Evolutionary conservation across 2,888 invertebrate genomes (phyloP).

Genomic region (Tetanocera ferruginea): DNA sequence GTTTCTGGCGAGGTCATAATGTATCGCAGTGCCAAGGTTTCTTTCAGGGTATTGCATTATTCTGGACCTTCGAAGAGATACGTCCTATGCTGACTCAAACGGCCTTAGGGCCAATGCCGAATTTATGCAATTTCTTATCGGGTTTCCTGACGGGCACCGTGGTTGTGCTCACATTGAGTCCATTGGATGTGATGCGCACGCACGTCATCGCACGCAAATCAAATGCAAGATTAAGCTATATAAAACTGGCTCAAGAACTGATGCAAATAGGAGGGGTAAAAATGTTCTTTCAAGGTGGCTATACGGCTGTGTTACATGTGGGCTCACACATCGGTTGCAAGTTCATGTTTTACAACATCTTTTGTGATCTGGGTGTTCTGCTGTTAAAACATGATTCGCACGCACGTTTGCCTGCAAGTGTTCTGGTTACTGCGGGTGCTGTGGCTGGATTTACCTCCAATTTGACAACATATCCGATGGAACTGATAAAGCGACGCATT

Average conservation of each 20-base stretch:
- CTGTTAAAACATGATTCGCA: not conserved
- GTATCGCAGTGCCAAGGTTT: conserved; percentile 26
- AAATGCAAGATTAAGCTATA: not conserved
- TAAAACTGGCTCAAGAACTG: not conserved
- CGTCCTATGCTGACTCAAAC: not conserved
- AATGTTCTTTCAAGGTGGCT: conserved; percentile 29
- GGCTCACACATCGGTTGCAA: conserved; percentile 33
- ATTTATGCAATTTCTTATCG: conserved; percentile 28
- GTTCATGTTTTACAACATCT: conserved; percentile 37
- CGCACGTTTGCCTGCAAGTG: not conserved
- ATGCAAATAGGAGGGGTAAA: not conserved
- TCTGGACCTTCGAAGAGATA: conserved; percentile 31
- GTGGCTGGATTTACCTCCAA: conserved; percentile 29
- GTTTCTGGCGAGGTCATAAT: conserved; percentile 40
- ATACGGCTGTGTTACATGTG: conserved; percentile 23
- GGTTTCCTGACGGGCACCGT: conserved; percentile 35
- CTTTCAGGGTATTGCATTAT: conserved; percentile 26
- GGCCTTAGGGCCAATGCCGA: not conserved
- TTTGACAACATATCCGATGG: conserved; percentile 30
- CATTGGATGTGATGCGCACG: conserved; percentile 34
- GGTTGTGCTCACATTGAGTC: conserved; percentile 13
- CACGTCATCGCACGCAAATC: conserved; percentile 7
- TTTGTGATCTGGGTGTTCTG: not conserved
- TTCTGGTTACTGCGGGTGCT: conserved; percentile 29
- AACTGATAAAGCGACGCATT: conserved; percentile 38